These are phyloP conservation scores for Sminthurinus aureus DNA, from an alignment of 2,888 invertebrate genomes.

Conservation along the genomic window DNA sequence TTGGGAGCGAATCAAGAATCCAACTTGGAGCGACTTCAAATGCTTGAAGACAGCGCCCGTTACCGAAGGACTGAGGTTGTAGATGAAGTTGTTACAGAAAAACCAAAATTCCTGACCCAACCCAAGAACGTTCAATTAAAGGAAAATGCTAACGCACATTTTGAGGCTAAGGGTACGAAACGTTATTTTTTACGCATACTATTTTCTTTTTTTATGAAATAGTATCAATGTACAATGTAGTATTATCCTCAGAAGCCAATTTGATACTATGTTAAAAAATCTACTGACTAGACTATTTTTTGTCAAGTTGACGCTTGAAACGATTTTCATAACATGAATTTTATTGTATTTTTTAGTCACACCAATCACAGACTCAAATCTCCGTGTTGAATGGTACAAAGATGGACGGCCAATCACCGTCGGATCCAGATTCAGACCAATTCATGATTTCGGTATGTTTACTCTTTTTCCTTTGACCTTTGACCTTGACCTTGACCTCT, in stretches of 20 bases:
- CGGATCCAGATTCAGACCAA: constrained; percentile 92
- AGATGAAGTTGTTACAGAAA: constrained; percentile 70
- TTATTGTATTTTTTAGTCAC: too few relatives aligned
- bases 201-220: too few relatives aligned
- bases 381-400: constrained; percentile 91
- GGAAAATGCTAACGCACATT: constrained; percentile 93
- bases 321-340: too few relatives aligned
- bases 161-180: constrained; percentile 82
- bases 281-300: too few relatives aligned
- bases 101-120: constrained; percentile 84
- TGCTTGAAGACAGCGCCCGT: constrained; percentile 75
- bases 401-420: constrained; percentile 93
- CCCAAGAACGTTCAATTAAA: constrained; percentile 84
- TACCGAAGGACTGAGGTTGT: constrained; percentile 67
- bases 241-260: too few relatives aligned
- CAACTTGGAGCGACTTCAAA: constrained; percentile 91
- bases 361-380: constrained; percentile 94
- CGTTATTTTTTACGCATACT: not conserved
- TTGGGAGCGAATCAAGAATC: constrained; percentile 90
- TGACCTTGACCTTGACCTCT: too few relatives aligned
- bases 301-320: too few relatives aligned
- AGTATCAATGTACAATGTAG: too few relatives aligned
- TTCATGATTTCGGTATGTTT: constrained; percentile 91
- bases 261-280: too few relatives aligned
- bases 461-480: not conserved